Evolutionary conservation across 2,113 vertebrate genomes (phyloP), one percentile per base, ranked within the genome.

Genomic region (Phaetusa simplex): DNA sequence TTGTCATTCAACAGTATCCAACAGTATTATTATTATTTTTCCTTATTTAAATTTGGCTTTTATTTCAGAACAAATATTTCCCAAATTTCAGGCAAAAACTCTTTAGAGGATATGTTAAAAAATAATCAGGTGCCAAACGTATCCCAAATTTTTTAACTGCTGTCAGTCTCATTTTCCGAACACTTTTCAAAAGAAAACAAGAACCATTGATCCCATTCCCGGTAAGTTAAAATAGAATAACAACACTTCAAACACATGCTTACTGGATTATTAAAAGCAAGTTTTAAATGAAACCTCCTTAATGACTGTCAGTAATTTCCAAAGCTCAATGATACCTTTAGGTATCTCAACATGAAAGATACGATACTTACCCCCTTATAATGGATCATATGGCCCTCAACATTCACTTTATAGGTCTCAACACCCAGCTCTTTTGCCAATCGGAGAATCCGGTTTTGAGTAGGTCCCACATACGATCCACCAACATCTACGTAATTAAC

Each of bases 401-500:
- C 94, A 50, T 98, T 97, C n/a, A 99, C 98, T 97, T 98, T 98
- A 22, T 99, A 99, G 15, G 97, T 99, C 88, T 98, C 90, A 91
- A 99, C 65, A 40, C 98, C 98, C 85, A 99, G 93, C 67, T 99
- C 98, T 56, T 98, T 98, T 26, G 98, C 97, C 47, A 99, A 91
- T 4, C 98, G 97, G 30, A 99, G 96, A 87, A 99, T 98, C n/a
- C 98, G 93, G 93, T 99, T 99, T 84, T 99, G 98, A 12, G 98
- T 99, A 4, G 98, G 98, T 90, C 98, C 98, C 49, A 99, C 97
- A 47, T 99, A 99, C 0, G 98, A 69, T 82, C 98, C 98, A 14
- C 98, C 98, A 93, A 99, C 98, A 95, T 99, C 98, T 3, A 99
- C 98, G 1, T 99, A 99, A 53, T 95, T 38, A 61, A 98, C 98